Evolutionary conservation across 2,797 vertebrate genomes (phyloP).

Genomic region (Molossus alvarezi): DNA sequence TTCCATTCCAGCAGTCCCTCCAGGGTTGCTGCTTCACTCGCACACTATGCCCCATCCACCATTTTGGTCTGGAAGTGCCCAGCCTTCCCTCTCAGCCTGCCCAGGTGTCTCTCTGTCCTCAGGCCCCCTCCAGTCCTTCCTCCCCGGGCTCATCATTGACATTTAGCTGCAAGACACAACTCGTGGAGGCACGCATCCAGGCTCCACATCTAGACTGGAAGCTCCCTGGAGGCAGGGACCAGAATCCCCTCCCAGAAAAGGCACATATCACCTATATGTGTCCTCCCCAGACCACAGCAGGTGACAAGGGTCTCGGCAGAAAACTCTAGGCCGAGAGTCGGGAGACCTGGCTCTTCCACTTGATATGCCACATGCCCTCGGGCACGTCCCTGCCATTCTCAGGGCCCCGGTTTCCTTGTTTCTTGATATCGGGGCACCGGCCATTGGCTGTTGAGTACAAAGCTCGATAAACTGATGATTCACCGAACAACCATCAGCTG

Average conservation of each 20-base stretch:
- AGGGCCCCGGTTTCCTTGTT: background rate
- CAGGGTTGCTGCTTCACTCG: background rate
- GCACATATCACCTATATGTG: background rate
- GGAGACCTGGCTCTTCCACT: background rate
- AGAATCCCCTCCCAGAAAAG: background rate
- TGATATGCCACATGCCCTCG: background rate
- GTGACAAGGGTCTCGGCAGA: background rate
- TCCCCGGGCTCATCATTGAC: background rate
- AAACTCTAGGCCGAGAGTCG: background rate
- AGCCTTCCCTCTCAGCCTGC: conserved; percentile 15
- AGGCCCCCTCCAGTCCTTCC: background rate
- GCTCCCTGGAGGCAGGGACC: background rate
- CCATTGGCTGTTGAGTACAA: background rate
- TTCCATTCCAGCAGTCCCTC: background rate
- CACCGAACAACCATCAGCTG: background rate
- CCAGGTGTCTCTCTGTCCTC: background rate
- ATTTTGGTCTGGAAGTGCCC: background rate
- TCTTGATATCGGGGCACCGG: background rate
- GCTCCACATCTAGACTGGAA: background rate
- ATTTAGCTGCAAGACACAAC: background rate
- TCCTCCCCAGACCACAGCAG: background rate
- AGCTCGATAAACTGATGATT: background rate
- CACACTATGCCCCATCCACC: background rate
- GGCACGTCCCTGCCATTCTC: background rate
- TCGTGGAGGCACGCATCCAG: conserved; percentile 8